Evolutionary conservation across 2,113 vertebrate species (phyloP), one percentile per base, ranked within the genome.

Genomic region (Ictalurus furcatus): DNA sequence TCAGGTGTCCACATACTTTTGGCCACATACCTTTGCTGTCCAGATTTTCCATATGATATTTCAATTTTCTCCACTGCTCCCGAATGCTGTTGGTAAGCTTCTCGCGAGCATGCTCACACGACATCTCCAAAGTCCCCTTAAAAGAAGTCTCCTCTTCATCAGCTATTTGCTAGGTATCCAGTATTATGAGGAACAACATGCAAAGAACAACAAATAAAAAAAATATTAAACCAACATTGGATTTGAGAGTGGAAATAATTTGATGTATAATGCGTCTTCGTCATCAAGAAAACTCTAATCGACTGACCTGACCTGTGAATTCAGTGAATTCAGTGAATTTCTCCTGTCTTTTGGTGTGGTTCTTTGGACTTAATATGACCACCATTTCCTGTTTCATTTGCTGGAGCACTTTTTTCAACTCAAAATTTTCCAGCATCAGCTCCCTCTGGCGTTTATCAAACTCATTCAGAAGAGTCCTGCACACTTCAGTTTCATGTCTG

Each of bases 321-420:
- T 97, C 96, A 81, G 85, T 87, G 17, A 89, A 90, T 73, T 97
- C 96, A 81, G 96, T 97, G 79, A 90, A 81, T 65, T 92, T 95
- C 89, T 96, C 96, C 40, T 95, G 96, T 84, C 95, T 97, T 78
- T 90, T 91, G 44, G 92, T 94, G 56, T 93, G 94, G 91, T 97
- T 97, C 91, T 95, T 96, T 67, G 97, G 96, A 90, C 95, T 96
- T 61, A 99, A 95, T 92, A 99, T 96, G 44, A 94, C 97, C 91
- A 97, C 95, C 92, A 99, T 99, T 85, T 99, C 98, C 92, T 96
- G 98, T 92, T 98, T 99, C 96, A 99, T 98, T 90, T 99, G 98
- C 93, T 99, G 97, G 92, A 99, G 95, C 88, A 99, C 96, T 92
- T 98, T 98, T 84, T 97, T 98, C 88, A 99, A 93, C 91, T 99